phyloP scores from a whole-genome alignment of 2,797 vertebrate species.

The Sebastes kiyomatsui region DNA sequence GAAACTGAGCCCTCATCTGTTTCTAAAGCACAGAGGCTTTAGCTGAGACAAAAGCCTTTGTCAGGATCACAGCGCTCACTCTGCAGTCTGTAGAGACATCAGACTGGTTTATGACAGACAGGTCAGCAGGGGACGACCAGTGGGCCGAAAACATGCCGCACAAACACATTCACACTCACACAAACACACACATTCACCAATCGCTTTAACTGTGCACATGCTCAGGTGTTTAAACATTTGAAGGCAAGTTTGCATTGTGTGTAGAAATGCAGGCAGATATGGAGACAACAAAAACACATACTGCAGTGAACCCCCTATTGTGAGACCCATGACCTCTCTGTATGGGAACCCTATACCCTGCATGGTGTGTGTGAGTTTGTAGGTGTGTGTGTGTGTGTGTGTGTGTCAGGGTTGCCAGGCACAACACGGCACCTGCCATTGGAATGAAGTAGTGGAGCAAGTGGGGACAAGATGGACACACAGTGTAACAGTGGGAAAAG shows the following conservation, averaged over 20 bases:
- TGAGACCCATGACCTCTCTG: conserved; percentile 57
- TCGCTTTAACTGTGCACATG: conserved; percentile 31
- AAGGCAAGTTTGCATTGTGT: conserved; percentile 39
- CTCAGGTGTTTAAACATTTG: neutral
- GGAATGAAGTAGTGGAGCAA: conserved; percentile 46
- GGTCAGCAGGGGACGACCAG: conserved; percentile 61
- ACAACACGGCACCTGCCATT: conserved; percentile 20
- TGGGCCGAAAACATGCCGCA: conserved; percentile 14
- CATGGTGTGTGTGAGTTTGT: neutral
- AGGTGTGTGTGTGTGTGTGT: conserved; percentile 6
- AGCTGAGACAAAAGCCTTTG: conserved; percentile 73
- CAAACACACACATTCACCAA: neutral
- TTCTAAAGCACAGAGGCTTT: conserved; percentile 50
- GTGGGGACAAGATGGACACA: neutral
- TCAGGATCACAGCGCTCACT: conserved; percentile 52
- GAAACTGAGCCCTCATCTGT: conserved; percentile 51
- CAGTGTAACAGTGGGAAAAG: neutral
- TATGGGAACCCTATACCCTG: conserved; percentile 2
- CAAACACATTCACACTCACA: neutral
- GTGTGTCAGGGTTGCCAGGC: conserved; percentile 48
- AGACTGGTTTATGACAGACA: conserved; percentile 74
- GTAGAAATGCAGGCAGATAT: conserved; percentile 18
- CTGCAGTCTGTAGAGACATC: conserved; percentile 68
- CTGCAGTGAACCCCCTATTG: conserved; percentile 44
- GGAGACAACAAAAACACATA: conserved; percentile 3